phyloP scores from a whole-genome alignment of 1,140 invertebrate genomes.

The Paraescarpia echinospica region DNA sequence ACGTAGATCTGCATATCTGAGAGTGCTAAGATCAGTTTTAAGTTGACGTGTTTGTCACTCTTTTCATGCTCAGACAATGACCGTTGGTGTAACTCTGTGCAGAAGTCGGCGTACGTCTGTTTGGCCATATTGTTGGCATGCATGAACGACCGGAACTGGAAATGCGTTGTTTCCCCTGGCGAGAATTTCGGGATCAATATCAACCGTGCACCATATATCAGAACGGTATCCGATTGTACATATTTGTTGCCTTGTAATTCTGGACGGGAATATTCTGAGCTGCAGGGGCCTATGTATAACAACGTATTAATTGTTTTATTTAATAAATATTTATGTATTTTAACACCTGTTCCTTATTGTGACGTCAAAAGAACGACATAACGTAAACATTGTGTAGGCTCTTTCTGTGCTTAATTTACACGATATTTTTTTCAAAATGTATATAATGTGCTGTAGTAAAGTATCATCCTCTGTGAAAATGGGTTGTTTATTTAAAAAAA shows the following conservation, averaged over 20 bases:
- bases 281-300: not conserved
- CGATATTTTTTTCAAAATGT: too few species aligned
- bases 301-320: not conserved
- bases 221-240: too few species aligned
- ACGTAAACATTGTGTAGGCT: too few species aligned
- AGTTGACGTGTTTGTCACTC: constrained; percentile 20
- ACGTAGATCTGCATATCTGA: constrained; percentile 16
- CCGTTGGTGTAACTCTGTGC: constrained; percentile 11
- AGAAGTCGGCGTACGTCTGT: constrained; percentile 10
- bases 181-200: too few species aligned
- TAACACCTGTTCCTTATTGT: not conserved
- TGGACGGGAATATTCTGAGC: not conserved
- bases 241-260: too few species aligned
- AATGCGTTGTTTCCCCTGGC: not conserved
- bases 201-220: too few species aligned
- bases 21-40: constrained; percentile 19
- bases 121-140: not conserved
- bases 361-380: not conserved
- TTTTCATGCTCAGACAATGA: constrained; percentile 19
- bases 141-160: not conserved
- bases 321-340: not conserved
- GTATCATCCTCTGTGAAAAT: too few species aligned
- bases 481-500: too few species aligned
- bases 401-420: too few species aligned
- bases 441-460: too few species aligned